phyloP scores from a whole-genome alignment of 1,140 invertebrate genomes.

The Halesus radiatus region DNA sequence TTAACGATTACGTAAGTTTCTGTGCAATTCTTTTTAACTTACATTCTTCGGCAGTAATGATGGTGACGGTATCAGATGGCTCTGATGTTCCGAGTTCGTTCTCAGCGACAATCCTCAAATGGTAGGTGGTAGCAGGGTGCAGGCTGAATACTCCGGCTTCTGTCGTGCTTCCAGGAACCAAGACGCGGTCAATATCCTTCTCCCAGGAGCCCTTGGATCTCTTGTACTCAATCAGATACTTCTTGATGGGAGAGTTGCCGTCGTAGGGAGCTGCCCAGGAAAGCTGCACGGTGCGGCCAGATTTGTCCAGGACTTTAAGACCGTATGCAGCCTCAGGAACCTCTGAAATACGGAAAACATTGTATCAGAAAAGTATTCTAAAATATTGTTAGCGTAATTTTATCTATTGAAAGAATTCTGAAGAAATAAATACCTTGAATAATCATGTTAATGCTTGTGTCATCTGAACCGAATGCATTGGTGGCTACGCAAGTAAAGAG shows the following conservation, averaged over 20 bases:
- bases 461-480: slow-evolving; percentile 95
- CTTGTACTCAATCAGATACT: slow-evolving; percentile 95
- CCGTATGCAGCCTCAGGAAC: slow-evolving; percentile 93
- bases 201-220: slow-evolving; percentile 89
- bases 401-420: no score
- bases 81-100: slow-evolving; percentile 94
- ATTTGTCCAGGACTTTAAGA: slow-evolving; percentile 92
- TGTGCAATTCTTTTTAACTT: background rate
- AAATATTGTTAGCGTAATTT: no score
- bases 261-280: slow-evolving; percentile 95
- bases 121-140: slow-evolving; percentile 92
- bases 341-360: slow-evolving; percentile 73
- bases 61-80: slow-evolving; percentile 92
- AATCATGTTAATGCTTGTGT: slow-evolving; percentile 95
- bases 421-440: slow-evolving; percentile 82
- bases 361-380: no score
- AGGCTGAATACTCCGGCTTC: slow-evolving; percentile 91
- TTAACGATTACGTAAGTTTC: no score
- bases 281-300: slow-evolving; percentile 89
- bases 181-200: slow-evolving; percentile 85
- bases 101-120: slow-evolving; percentile 92
- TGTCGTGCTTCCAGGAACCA: slow-evolving; percentile 88
- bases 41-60: slow-evolving; percentile 95
- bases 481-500: slow-evolving; percentile 95
- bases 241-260: slow-evolving; percentile 93